phyloP scores from a whole-genome alignment of 2,797 vertebrate genomes.

The Anguilla pacifica region DNA sequence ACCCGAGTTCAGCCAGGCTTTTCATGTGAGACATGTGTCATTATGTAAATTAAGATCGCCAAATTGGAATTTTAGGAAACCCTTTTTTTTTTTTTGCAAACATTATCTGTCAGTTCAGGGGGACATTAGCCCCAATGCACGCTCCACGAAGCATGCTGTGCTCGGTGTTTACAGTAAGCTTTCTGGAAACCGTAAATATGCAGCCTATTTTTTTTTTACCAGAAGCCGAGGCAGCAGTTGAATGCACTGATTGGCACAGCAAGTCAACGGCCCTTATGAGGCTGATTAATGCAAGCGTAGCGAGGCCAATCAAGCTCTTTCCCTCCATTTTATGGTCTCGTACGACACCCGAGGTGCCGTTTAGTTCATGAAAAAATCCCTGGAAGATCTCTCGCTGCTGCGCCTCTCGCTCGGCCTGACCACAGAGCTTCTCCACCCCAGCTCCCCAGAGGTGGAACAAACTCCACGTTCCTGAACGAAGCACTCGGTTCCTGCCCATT shows the following conservation, averaged over 20 bases:
- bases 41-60: not conserved
- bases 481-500: too few species aligned
- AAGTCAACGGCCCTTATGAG: not conserved
- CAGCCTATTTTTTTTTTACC: not conserved
- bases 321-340: not conserved
- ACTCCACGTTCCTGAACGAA: too few species aligned
- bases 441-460: too few species aligned
- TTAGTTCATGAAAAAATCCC: not conserved
- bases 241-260: not conserved
- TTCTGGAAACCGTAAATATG: not conserved
- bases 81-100: not conserved
- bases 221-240: not conserved
- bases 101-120: not conserved
- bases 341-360: not conserved
- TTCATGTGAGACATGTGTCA: not conserved
- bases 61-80: not conserved
- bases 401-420: too few species aligned
- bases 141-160: not conserved
- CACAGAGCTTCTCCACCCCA: too few species aligned
- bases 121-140: not conserved
- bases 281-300: not conserved
- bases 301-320: not conserved
- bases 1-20: not conserved
- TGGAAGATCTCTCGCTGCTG: not conserved
- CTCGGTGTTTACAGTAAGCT: not conserved